phyloP scores from a whole-genome alignment of 2,888 invertebrate species.

The Amphipoea oculea region DNA sequence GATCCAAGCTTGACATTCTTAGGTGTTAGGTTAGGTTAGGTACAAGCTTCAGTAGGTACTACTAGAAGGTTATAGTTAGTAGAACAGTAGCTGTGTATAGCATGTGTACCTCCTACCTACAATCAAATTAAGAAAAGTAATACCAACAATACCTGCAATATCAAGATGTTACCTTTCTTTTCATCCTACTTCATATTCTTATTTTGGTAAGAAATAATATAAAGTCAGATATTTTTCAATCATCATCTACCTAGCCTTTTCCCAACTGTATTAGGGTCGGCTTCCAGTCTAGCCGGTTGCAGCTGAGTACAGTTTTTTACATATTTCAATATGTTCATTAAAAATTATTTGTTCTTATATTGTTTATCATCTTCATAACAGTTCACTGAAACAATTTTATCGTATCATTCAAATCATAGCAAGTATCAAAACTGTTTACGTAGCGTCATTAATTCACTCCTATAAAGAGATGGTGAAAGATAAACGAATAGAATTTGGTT shows the following conservation, averaged over 20 bases:
- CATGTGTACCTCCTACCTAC: background rate
- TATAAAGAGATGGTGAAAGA: slow-evolving; percentile 55
- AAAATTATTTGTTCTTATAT: background rate
- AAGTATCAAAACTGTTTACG: slow-evolving; percentile 50
- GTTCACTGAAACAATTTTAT: background rate
- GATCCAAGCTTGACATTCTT: background rate
- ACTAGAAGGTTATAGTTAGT: background rate
- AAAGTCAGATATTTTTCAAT: background rate
- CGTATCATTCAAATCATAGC: background rate
- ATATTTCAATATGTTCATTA: background rate
- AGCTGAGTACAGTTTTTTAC: too few relatives aligned
- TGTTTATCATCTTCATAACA: background rate
- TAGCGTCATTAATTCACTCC: slow-evolving; percentile 24
- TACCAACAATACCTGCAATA: background rate
- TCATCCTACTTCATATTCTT: too few relatives aligned
- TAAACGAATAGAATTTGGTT: slow-evolving; percentile 55
- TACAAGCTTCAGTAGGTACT: background rate
- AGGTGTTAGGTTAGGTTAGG: background rate
- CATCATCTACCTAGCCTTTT: too few relatives aligned
- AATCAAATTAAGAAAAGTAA: background rate
- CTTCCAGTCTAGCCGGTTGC: too few relatives aligned
- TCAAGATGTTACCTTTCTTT: too few relatives aligned
- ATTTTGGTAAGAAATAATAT: background rate
- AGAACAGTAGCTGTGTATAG: background rate
- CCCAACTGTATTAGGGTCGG: too few relatives aligned